These are phyloP conservation scores for Sterna hirundo DNA, from an alignment of 2,113 vertebrate genomes.

Conservation along the genomic window DNA sequence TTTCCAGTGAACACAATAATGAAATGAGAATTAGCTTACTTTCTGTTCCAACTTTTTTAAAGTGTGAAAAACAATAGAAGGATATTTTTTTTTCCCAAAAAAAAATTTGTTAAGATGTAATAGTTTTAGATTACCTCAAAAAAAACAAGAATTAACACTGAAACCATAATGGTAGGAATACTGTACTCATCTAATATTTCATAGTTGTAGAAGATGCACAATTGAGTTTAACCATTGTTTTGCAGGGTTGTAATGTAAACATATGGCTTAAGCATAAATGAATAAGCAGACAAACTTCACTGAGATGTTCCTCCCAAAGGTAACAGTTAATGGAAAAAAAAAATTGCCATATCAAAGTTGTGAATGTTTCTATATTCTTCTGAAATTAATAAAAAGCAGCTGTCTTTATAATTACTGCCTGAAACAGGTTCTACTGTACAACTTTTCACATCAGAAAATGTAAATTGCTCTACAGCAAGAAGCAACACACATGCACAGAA, in stretches of 20 bases:
- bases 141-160: background rate
- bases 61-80: background rate
- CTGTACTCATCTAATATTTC: background rate
- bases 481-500: background rate
- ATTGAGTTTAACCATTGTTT: background rate
- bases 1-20: background rate
- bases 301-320: background rate
- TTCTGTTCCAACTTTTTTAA: background rate
- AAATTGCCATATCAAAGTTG: background rate
- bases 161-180: background rate
- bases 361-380: background rate
- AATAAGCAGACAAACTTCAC: background rate
- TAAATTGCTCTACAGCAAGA: background rate
- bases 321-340: background rate
- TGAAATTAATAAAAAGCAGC: background rate
- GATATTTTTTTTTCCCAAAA: background rate
- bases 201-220: background rate
- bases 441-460: background rate
- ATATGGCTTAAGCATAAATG: background rate
- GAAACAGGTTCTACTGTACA: background rate
- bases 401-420: background rate
- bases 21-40: background rate
- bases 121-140: background rate
- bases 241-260: background rate
- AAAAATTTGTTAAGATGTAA: background rate